Evolutionary conservation across 2,888 invertebrate genomes (phyloP), one percentile per base, ranked within the genome.

Genomic region (Lagria hirta): DNA sequence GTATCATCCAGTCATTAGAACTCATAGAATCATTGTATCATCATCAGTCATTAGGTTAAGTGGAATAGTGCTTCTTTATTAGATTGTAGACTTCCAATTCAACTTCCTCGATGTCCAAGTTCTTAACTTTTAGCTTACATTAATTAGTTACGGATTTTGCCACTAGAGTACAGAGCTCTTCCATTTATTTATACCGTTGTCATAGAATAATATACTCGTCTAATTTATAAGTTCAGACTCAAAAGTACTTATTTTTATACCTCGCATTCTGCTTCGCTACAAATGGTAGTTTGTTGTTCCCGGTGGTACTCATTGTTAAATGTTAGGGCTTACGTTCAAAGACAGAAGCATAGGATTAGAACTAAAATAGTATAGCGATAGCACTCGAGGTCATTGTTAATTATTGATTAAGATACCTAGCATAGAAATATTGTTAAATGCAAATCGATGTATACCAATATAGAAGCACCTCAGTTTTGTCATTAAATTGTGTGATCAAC

Each of bases 311-410:
- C 48, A 48, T 44, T 49, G 49, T 49, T 49, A 35, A 47, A 45
- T 47, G 49, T 49, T 46, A 42, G 38, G 15, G 48, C 48, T 48
- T 48, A 33, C 45, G 46, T 32, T 42, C 34, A 41, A 46, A 38
- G 26, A 13, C 36, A 56, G n/a, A 48, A 53, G 44, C 55, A 54
- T 48, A 57, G 43, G 42, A 33, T 46, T 51, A 57, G 52, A n/a
- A 48, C 26, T 38, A 40, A 38, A 41, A 42, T 62, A 63, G 60
- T 11, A 43, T 43, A 43, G 42, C 60, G 57, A 58, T 58, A 60
- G 61, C 57, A 60, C 57, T 57, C 56, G 59, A 67, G 65, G 66
- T 69, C 62, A 65, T 69, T 70, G 69, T 70, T 70, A 70, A 66
- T 67, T 70, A 70, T 62, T 70, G 65, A 58, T 55, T 69, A 70